Evolutionary conservation across 2,797 vertebrate genomes (phyloP).

Genomic region (Allobates femoralis): DNA sequence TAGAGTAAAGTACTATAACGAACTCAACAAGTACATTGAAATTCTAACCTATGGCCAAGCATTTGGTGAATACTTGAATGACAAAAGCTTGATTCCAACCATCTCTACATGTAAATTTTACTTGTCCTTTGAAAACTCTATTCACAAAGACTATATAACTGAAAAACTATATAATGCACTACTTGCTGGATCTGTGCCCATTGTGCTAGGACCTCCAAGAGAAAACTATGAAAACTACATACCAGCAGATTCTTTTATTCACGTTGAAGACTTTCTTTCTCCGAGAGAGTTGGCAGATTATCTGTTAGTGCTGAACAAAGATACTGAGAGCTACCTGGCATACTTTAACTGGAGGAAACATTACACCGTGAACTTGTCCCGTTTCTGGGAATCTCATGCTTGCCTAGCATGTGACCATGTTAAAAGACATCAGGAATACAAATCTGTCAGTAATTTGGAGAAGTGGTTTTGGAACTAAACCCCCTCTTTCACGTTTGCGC

Average conservation of each 20-base stretch:
- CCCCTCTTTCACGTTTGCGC: conserved; percentile 53
- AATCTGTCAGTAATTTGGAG: conserved; percentile 90
- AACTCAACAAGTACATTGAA: conserved; percentile 94
- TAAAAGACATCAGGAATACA: conserved; percentile 94
- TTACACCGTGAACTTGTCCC: conserved; percentile 92
- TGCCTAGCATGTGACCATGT: conserved; percentile 94
- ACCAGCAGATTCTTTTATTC: conserved; percentile 94
- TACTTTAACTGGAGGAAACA: conserved; percentile 96
- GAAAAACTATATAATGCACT: conserved; percentile 98
- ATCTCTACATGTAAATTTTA: conserved; percentile 97
- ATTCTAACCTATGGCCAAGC: conserved; percentile 94
- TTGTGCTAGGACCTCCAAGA: conserved; percentile 91
- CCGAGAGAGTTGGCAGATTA: conserved; percentile 94
- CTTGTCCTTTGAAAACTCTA: conserved; percentile 96
- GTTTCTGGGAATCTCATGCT: conserved; percentile 96
- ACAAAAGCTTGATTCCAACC: conserved; percentile 93
- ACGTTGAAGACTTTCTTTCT: conserved; percentile 93
- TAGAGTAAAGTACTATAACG: conserved; percentile 96
- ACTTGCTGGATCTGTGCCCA: conserved; percentile 91
- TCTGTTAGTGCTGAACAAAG: conserved; percentile 93
- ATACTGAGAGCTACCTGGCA: conserved; percentile 90
- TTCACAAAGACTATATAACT: conserved; percentile 97
- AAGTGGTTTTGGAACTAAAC: conserved; percentile 97
- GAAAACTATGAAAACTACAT: conserved; percentile 98
- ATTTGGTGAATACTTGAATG: conserved; percentile 90